A percentile compares a stretch with the other conserved stretches of the same genome.
Conservation (phyloP, 2,113 vertebrate species). For the Ciconia boyciana region DNA sequence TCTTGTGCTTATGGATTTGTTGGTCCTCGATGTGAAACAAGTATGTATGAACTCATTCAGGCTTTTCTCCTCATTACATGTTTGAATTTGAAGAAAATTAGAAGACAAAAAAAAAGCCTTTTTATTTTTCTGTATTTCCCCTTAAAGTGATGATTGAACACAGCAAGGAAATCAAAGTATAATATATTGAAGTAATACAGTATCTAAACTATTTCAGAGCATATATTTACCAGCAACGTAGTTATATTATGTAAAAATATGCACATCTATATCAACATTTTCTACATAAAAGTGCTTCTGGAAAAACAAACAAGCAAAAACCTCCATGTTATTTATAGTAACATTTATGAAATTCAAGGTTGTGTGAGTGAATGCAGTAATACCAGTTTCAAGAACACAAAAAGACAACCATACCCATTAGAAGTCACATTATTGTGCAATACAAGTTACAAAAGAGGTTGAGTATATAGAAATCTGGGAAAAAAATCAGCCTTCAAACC, state of each 20-base stretch:
- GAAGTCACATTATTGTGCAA: background rate
- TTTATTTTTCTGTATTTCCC: background rate
- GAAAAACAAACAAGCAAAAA: constrained; percentile 12
- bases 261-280: constrained; percentile 28
- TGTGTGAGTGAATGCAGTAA: background rate
- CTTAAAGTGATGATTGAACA: background rate
- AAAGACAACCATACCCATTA: background rate
- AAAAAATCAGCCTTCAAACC: background rate
- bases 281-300: background rate
- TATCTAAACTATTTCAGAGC: background rate
- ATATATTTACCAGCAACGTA: background rate
- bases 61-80: background rate
- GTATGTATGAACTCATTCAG: background rate
- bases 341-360: constrained; percentile 21
- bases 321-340: background rate
- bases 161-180: background rate
- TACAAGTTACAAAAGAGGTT: background rate
- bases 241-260: constrained; percentile 58
- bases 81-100: constrained; percentile 8
- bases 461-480: background rate
- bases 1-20: constrained; percentile 89
- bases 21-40: constrained; percentile 86
- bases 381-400: constrained; percentile 5
- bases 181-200: background rate
- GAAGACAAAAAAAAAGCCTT: background rate